Evolutionary conservation across 2,797 vertebrate genomes (phyloP).

Genomic region (Myotis planiceps): DNA sequence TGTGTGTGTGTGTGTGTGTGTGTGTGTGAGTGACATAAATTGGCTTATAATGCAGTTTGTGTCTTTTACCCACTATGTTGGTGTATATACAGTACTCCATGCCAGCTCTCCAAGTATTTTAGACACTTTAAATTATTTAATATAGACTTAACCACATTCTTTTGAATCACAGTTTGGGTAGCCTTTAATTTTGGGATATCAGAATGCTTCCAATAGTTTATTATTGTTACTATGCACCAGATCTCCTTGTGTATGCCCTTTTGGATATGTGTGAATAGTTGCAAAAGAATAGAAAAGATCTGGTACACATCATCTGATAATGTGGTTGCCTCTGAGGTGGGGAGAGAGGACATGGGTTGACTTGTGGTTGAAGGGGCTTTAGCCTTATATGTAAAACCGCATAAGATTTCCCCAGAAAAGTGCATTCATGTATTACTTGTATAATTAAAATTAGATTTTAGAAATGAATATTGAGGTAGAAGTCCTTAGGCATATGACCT

Average conservation of each 20-base stretch:
- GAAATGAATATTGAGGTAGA: neutral
- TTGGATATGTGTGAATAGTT: neutral
- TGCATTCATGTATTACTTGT: neutral
- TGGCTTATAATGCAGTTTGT: neutral
- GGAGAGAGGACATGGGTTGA: neutral
- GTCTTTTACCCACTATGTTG: neutral
- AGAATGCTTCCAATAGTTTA: neutral
- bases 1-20: neutral
- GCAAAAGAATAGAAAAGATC: neutral
- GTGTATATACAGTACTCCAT: neutral
- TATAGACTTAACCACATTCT: neutral
- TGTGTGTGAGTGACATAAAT: neutral
- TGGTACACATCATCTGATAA: neutral
- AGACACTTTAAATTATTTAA: neutral
- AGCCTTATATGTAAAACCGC: neutral
- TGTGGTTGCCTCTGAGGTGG: neutral
- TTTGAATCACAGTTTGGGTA: neutral
- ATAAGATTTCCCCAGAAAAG: neutral
- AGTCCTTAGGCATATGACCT: neutral
- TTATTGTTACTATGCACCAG: neutral
- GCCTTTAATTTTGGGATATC: neutral
- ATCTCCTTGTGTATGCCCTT: neutral
- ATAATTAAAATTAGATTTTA: neutral
- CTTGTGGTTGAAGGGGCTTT: neutral
- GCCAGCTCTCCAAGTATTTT: neutral